These are phyloP conservation scores for Ennomos erosarius DNA, from an alignment of 2,888 invertebrate genomes.

Conservation along the genomic window DNA sequence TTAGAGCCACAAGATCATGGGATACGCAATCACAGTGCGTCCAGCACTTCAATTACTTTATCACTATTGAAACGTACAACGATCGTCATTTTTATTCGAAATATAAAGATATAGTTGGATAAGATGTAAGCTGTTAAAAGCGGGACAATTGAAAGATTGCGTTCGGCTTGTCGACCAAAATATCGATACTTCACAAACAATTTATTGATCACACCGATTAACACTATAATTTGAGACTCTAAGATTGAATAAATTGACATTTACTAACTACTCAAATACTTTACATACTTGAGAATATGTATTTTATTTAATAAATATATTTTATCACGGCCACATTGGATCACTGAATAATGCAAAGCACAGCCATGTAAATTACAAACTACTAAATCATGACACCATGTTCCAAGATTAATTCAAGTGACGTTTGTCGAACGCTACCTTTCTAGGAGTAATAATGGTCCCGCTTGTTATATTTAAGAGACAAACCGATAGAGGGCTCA, in stretches of 20 bases:
- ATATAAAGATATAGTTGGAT: conserved; percentile 47
- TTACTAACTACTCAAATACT: conserved; percentile 24
- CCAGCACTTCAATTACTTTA: conserved; percentile 26
- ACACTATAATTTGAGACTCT: conserved; percentile 10
- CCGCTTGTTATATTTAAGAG: conserved; percentile 48
- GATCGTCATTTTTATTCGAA: conserved; percentile 45
- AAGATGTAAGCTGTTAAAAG: conserved; percentile 49
- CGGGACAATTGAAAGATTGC: conserved; percentile 46
- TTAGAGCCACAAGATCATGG: conserved; percentile 37
- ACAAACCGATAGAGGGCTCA: conserved; percentile 49
- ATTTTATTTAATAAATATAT: conserved; percentile 11
- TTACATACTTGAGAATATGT: conserved; percentile 9
- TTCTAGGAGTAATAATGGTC: conserved; percentile 41
- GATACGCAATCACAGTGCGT: conserved; percentile 40
- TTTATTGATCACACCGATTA: conserved; percentile 19
- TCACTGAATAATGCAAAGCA: conserved; percentile 32
- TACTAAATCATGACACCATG: conserved; percentile 28
- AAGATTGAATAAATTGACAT: conserved; percentile 1
- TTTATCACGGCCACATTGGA: conserved; percentile 25
- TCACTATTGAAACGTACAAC: conserved; percentile 43
- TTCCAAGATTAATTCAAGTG: conserved; percentile 27
- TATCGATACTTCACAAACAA: conserved; percentile 29
- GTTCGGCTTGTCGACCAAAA: conserved; percentile 32
- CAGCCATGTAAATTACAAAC: conserved; percentile 39
- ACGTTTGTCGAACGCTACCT: conserved; percentile 41